phyloP scores from a whole-genome alignment of 2,888 invertebrate genomes.

The Rotaria magnacalcarata region DNA sequence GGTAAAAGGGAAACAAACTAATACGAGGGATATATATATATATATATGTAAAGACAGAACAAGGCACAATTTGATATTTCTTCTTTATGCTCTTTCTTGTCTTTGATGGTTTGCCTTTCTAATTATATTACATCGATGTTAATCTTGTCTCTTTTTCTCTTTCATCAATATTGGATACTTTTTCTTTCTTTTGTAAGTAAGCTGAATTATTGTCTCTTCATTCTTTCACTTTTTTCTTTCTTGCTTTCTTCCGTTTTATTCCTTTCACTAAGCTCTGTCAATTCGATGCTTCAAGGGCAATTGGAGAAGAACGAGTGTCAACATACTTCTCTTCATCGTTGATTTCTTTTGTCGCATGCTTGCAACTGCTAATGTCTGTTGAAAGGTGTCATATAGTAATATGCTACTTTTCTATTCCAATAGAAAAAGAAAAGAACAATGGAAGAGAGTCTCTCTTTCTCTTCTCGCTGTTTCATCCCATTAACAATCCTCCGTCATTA shows the following conservation, averaged over 20 bases:
- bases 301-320: background rate
- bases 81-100: background rate
- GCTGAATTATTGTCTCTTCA: background rate
- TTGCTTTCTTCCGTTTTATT: background rate
- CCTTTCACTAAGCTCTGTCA: background rate
- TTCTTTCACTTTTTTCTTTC: background rate
- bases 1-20: background rate
- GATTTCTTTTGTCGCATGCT: conserved; percentile 22
- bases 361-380: background rate
- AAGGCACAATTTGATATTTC: background rate
- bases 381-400: conserved; percentile 10
- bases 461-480: background rate
- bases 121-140: conserved; percentile 21
- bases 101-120: background rate
- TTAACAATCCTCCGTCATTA: background rate
- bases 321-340: conserved; percentile 3
- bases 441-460: background rate
- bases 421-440: conserved; percentile 19
- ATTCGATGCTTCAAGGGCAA: conserved; percentile 22
- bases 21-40: background rate
- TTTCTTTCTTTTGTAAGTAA: background rate
- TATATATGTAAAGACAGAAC: background rate
- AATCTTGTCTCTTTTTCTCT: background rate
- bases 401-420: background rate
- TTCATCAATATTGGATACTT: conserved; percentile 9